phyloP scores from a whole-genome alignment of 2,113 vertebrate genomes.

The Petrocephalus microphthalmus region DNA sequence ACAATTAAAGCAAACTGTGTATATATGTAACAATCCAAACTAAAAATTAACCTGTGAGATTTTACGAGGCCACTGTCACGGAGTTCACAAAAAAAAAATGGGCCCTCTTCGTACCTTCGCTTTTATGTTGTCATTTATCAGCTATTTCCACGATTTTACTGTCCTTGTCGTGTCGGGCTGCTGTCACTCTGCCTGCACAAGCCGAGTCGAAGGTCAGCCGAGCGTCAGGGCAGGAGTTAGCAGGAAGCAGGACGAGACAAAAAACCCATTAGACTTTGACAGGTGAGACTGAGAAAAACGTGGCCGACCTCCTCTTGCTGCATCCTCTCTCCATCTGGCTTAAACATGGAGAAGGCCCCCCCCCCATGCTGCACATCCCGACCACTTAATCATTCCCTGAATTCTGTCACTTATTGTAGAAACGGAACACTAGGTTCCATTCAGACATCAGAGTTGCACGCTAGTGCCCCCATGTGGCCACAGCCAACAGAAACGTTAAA shows the following conservation, averaged over 20 bases:
- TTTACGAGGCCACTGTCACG: slow-evolving; percentile 63
- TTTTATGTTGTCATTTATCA: slow-evolving; percentile 35
- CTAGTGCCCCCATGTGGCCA: background rate
- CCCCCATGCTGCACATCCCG: background rate
- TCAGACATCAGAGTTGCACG: background rate
- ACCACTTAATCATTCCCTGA: background rate
- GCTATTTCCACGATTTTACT: slow-evolving; percentile 52
- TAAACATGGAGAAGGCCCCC: background rate
- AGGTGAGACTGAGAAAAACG: background rate
- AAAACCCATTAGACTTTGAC: background rate
- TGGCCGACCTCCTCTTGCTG: background rate
- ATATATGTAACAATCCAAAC: slow-evolving; percentile 23
- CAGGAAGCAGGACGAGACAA: background rate
- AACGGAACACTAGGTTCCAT: background rate
- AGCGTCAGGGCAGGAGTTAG: background rate
- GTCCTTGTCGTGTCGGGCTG: slow-evolving; percentile 23
- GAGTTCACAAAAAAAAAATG: slow-evolving; percentile 44
- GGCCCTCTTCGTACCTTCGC: slow-evolving; percentile 36
- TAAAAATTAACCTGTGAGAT: slow-evolving; percentile 59
- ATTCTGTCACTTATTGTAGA: background rate
- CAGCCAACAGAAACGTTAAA: background rate
- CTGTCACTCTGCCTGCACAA: background rate
- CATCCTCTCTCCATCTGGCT: background rate
- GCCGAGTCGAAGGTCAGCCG: slow-evolving; percentile 6
- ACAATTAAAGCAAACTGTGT: slow-evolving; percentile 25